These are phyloP conservation scores for Oscheius myriophilus DNA, from an alignment of 2,888 invertebrate species.

Conservation along the genomic window DNA sequence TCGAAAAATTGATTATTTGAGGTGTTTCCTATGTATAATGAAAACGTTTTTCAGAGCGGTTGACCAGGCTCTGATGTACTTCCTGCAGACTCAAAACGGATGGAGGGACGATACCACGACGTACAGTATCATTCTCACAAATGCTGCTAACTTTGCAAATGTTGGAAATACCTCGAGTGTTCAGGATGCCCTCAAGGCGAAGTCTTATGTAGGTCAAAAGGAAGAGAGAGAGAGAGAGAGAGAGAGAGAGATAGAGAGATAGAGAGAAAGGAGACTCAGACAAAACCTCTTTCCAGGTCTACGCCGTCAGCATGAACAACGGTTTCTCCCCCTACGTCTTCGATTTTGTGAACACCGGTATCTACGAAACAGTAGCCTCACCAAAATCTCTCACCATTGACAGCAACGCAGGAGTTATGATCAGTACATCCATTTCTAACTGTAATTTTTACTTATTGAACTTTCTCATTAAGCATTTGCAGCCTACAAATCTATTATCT, in stretches of 20 bases:
- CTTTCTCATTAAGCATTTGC: background rate
- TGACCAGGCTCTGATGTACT: conserved; percentile 39
- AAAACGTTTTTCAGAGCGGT: conserved; percentile 30
- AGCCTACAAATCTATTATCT: conserved; percentile 39
- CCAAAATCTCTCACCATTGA: conserved; percentile 23
- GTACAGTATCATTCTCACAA: conserved; percentile 42
- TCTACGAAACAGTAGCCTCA: conserved; percentile 31
- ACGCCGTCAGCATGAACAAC: conserved; percentile 15
- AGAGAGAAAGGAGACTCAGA: too few relatives aligned
- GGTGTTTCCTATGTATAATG: background rate
- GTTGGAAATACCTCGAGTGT: too few relatives aligned
- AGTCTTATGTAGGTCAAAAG: background rate
- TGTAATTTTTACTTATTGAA: conserved; percentile 28
- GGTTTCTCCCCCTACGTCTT: conserved; percentile 4
- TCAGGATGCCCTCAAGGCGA: background rate
- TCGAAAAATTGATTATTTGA: background rate
- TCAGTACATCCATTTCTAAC: conserved; percentile 28
- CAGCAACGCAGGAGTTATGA: conserved; percentile 25
- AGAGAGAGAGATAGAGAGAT: too few relatives aligned
- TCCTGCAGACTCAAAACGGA: conserved; percentile 39
- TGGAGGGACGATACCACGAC: conserved; percentile 45
- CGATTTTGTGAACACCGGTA: conserved; percentile 30
- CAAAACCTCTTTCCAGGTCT: too few relatives aligned
- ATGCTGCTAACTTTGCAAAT: conserved; percentile 23
- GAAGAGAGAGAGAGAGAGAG: background rate